phyloP scores from a whole-genome alignment of 2,888 invertebrate genomes.

The Andrena haemorrhoa region DNA sequence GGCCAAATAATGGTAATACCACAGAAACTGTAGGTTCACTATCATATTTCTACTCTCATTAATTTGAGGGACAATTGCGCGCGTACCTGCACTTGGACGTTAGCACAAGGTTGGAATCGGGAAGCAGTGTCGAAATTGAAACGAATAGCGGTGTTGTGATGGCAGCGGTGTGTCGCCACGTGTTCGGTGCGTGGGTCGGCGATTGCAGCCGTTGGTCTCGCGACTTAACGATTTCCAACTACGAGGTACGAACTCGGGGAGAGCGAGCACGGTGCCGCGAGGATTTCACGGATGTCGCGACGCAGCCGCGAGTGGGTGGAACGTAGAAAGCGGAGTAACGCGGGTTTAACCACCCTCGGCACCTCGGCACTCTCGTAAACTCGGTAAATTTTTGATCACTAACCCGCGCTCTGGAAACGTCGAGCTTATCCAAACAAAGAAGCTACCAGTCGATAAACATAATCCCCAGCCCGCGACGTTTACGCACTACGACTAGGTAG shows the following conservation, averaged over 20 bases:
- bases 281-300: constrained; percentile 65
- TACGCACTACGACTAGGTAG: neutral
- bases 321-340: constrained; percentile 62
- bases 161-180: constrained; percentile 52
- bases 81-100: neutral
- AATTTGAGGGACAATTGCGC: too few relatives aligned
- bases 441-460: constrained; percentile 46
- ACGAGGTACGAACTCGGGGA: constrained; percentile 41
- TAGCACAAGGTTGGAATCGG: constrained; percentile 15
- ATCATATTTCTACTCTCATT: too few relatives aligned
- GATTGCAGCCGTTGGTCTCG: constrained; percentile 54
- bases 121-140: constrained; percentile 28
- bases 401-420: neutral
- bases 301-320: constrained; percentile 58
- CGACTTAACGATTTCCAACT: constrained; percentile 66
- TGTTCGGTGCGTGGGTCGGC: constrained; percentile 61
- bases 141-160: constrained; percentile 46
- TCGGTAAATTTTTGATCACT: constrained; percentile 18
- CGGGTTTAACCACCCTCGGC: constrained; percentile 48
- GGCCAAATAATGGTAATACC: too few relatives aligned
- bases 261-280: constrained; percentile 27
- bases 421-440: neutral
- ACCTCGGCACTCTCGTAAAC: neutral
- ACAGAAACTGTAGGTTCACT: too few relatives aligned
- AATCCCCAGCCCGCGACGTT: constrained; percentile 53